Base-by-base conservation (phyloP, 2,888 invertebrate species). In the Dasysyrphus tricinctus region DNA sequence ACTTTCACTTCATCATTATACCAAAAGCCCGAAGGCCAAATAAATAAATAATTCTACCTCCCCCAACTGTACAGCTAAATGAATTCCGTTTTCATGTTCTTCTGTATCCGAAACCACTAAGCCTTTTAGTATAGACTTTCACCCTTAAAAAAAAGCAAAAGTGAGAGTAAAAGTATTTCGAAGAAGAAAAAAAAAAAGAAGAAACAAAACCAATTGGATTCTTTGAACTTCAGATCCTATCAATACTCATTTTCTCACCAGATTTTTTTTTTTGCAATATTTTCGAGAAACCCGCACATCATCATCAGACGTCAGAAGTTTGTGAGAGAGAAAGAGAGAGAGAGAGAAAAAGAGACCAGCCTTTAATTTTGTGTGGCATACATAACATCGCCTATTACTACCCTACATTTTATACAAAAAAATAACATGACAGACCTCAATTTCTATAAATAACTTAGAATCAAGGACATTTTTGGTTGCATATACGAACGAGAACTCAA, bases 381-480 rank as follows among this genome's bases (percentile, higher is more conserved):
- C 44, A 47, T 47, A 47, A 47, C 8, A 16, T 16, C 16, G 44
- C 44, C 44, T 42, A 47, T 67, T 6, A 61, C 7, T 6, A 61
- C 7, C 47, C 14, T 14, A 24, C 4, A 70, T 42, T 54, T 42
- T 63, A 44, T 47, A n/a, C n/a, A 51, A 69, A 32, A 51, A 69
- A 32, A 34, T 29, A 61, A 49, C 57, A 70, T 56, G 47, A 49
- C 75, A 54, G 51, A 57, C 59, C 77, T 74, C 11, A 49, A 54
- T 39, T 14, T 67, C 77, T 80, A 80, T 69, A 85, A 85, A 85
- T 80, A 80, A 67, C 63, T 44, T 37, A 72, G 63, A 49, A 54
- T 39, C 37, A 47, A 61, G 61, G 61, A 39, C 61, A 61, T 61
- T 61, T 73, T 59, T 59, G 29, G 59, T 74, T 79, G 73, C 65